Conservation (phyloP, 2,797 vertebrate genomes). For the Pagetopsis macropterus region DNA sequence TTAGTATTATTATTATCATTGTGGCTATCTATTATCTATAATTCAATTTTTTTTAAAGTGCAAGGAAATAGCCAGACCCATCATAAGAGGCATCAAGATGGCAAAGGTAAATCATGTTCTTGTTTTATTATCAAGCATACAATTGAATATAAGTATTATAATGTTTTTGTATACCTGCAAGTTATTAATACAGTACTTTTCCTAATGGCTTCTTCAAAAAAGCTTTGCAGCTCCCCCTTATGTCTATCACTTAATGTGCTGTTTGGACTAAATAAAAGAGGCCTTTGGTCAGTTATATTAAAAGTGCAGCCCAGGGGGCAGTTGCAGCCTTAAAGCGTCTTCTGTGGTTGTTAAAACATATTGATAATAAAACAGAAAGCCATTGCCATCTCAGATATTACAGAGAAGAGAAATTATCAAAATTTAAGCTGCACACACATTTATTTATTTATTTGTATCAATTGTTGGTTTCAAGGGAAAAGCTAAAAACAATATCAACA, state of each 20-base stretch:
- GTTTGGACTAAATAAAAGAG: conserved; percentile 67
- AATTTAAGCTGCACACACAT: not conserved
- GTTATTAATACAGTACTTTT: conserved; percentile 6
- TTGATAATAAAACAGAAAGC: conserved; percentile 49
- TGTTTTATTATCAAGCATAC: not conserved
- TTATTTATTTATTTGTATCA: not conserved
- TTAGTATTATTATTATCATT: not conserved
- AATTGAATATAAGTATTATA: not conserved
- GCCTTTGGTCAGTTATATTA: conserved; percentile 67
- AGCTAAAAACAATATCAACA: not conserved
- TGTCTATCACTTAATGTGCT: conserved; percentile 46
- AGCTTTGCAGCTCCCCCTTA: conserved; percentile 30
- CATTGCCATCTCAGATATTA: conserved; percentile 18
- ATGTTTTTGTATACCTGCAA: not conserved
- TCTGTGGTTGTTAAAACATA: conserved; percentile 57
- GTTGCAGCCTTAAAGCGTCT: conserved; percentile 47
- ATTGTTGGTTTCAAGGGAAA: not conserved
- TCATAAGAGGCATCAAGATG: conserved; percentile 3
- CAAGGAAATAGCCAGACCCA: not conserved
- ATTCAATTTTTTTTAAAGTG: too few relatives aligned
- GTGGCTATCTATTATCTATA: not conserved
- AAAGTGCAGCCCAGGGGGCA: conserved; percentile 64
- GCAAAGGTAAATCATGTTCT: not conserved
- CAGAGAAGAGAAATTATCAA: conserved; percentile 30
- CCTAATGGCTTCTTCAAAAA: conserved; percentile 14